Evolutionary conservation across 2,797 vertebrate genomes (phyloP).

Genomic region (Chelon labrosus): DNA sequence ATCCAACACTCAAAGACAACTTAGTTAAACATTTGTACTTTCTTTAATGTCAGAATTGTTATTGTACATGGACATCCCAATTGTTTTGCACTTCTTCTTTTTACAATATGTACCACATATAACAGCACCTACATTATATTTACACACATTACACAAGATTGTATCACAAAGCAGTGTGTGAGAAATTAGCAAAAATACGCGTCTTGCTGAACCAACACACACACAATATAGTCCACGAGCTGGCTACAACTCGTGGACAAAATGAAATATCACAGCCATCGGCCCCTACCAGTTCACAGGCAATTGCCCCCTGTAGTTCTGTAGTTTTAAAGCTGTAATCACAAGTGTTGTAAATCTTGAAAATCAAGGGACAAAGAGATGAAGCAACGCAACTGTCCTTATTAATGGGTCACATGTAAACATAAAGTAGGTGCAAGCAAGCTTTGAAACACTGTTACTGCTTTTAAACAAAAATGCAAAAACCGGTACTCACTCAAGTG

Average conservation of each 20-base stretch:
- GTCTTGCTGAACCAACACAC: conserved; percentile 36
- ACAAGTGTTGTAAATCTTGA: conserved; percentile 20
- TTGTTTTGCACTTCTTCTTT: conserved; percentile 83
- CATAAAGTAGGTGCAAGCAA: conserved; percentile 43
- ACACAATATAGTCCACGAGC: conserved; percentile 28
- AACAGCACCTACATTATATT: conserved; percentile 88
- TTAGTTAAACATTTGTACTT: conserved; percentile 66
- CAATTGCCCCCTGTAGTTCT: conserved; percentile 14
- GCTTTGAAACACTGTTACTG: conserved; percentile 43
- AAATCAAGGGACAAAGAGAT: conserved; percentile 26
- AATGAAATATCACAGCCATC: conserved; percentile 51
- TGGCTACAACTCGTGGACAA: conserved; percentile 23
- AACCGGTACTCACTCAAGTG: conserved; percentile 12
- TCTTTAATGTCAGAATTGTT: conserved; percentile 87
- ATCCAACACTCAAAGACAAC: conserved; percentile 27
- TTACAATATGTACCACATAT: conserved; percentile 89
- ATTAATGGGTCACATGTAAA: conserved; percentile 50
- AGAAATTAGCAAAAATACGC: conserved; percentile 64
- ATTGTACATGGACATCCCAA: conserved; percentile 85
- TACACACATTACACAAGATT: conserved; percentile 88
- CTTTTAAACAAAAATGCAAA: conserved; percentile 12
- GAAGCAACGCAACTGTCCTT: conserved; percentile 17
- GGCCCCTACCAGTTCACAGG: conserved; percentile 24
- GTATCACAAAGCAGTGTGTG: conserved; percentile 88
- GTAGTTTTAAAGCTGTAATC: conserved; percentile 58